Base-by-base conservation (phyloP, 30 jellyfish, hydroid and myxozoan species). In the Aurelia aurita region DNA sequence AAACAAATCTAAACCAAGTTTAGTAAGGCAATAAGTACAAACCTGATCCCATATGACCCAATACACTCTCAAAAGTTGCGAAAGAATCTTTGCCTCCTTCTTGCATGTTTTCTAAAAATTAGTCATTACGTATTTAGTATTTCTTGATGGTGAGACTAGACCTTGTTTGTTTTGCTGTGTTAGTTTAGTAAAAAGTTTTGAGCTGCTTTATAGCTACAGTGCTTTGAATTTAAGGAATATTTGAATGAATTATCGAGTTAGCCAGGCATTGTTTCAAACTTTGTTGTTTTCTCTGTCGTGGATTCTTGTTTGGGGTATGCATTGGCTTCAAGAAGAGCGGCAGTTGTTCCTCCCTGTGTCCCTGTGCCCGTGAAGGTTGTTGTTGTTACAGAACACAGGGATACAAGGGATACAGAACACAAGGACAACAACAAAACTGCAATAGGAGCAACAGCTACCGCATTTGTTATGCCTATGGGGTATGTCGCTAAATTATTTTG, bases 221-320 rank as follows among this genome's bases (percentile, higher is more conserved):
- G 90, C 78, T 53, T 68, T 71, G 91, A 70, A 19, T 82, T 69
- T 27, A 16, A 54, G 59, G 91, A 82, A 68, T 66, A 82, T 82
- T 82, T 78, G 89, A 62, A 59, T 78, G 89, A 78, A 78, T 78
- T 78, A 62, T 72, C 23, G 34, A 44, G 79, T 49, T 34, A 32
- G 34, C 87, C 75, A 76, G 46, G 87, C 75, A 34, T 58, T 58
- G 62, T 26, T 35, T 15, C 58, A 72, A 72, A 34, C 16, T 12
- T 34, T 51, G 18, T 19, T 12, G 5, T 68, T 26, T 68, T 68
- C 51, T 55, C 26, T 68, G 51, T 39, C 15, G 15, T 39, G 15
- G 9, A 2, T 39, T 39, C 51, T 9, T 39, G 6, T 39, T 39
- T 31, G 2, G 43, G 43, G 43, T 3, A 31, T 31, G 43, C 43